These are phyloP conservation scores for Chlamydotis undulata DNA, from an alignment of 2,113 vertebrate species.

Conservation along the genomic window DNA sequence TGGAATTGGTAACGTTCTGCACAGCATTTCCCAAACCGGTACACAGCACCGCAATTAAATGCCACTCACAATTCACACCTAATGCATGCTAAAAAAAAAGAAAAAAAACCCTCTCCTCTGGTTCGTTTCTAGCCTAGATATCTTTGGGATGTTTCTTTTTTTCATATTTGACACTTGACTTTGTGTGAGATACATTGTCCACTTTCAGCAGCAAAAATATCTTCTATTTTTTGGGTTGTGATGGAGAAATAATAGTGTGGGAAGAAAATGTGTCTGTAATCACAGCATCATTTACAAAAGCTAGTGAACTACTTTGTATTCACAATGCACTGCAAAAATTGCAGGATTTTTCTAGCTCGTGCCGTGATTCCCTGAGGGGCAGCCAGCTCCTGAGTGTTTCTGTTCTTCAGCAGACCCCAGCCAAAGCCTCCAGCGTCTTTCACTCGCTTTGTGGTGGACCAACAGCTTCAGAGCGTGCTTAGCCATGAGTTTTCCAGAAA, in stretches of 20 bases:
- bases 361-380: neutral
- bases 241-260: neutral
- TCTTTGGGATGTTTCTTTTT: neutral
- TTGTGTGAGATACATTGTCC: rapidly evolving
- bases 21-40: neutral
- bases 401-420: neutral
- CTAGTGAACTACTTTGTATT: neutral
- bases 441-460: neutral
- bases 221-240: neutral
- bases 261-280: neutral
- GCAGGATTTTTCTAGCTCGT: neutral
- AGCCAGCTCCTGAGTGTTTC: neutral
- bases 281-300: neutral
- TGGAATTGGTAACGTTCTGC: neutral
- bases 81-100: neutral
- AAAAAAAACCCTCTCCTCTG: neutral
- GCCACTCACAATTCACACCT: neutral
- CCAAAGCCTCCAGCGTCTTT: neutral
- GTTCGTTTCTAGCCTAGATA: rapidly evolving
- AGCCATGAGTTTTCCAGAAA: neutral
- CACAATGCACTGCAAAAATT: neutral
- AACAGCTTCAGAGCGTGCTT: neutral
- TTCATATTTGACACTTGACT: rapidly evolving
- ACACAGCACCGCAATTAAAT: rapidly evolving
- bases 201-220: neutral